Base-by-base conservation (phyloP, 1,140 invertebrate genomes). In the Drosophila sulfurigaster region DNA sequence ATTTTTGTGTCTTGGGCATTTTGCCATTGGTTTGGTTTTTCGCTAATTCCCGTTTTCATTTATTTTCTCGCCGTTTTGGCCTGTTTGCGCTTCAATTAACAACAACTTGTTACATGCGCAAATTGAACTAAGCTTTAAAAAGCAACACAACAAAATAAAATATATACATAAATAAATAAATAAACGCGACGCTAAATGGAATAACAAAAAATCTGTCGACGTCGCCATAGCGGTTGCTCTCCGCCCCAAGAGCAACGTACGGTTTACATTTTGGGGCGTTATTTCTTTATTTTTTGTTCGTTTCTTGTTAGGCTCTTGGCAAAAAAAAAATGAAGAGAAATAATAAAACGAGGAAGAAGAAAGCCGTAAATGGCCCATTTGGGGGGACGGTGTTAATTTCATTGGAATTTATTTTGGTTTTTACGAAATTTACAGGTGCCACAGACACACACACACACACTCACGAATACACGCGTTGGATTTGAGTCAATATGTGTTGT, bases 41-140 rank as follows among this genome's bases (percentile, higher is more conserved):
- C 20, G 69, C 83, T 83, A 82, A 88, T 88, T 58, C 60, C 46
- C 65, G 32, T 64, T 75, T 74, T 62, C 41, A 46, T 65, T 54
- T 64, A 58, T 59, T 76, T 82, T 66, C 30, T 79, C 16, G 52
- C 51, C 35, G 51, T 41, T 25, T 54, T 45, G 57, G 20, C 65
- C 56, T 87, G 71, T 89, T 89, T 88, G 85, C 64, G 67, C 74
- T 78, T 88, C 80, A 88, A 88, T 88, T 88, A 88, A 88, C 83
- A 88, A 81, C 81, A 88, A 89, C 83, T 89, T 88, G 83, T 88
- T 88, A 88, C 78, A 88, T 87, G 64, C 85, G 85, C 85, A 81
- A 89, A 83, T 75, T 83, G 78, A 83, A 78, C 80, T 81, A 89
- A 78, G 77, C 85, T 81, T 70, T 82, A 68, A 82, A 76, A 70